phyloP scores from a whole-genome alignment of 2,888 invertebrate species.

The Tanytarsus gracilentus region DNA sequence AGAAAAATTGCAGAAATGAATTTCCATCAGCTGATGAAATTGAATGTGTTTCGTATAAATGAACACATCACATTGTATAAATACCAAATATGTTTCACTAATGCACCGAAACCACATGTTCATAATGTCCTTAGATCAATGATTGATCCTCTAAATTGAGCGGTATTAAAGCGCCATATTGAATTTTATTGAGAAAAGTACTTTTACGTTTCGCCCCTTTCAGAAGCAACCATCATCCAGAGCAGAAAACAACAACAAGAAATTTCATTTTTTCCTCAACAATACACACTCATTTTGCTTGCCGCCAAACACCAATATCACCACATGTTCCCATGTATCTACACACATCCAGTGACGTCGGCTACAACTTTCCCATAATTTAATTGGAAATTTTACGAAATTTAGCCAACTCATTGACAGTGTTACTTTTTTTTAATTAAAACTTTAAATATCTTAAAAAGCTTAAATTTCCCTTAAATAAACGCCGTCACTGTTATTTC shows the following conservation, averaged over 20 bases:
- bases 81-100: not conserved
- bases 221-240: conserved; percentile 20
- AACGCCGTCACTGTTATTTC: conserved; percentile 1
- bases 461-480: not conserved
- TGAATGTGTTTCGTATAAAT: conserved; percentile 19
- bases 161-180: conserved; percentile 25
- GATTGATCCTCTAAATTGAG: conserved; percentile 6
- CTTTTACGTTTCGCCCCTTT: conserved; percentile 25
- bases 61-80: not conserved
- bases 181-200: conserved; percentile 28
- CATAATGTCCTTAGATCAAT: not conserved
- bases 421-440: not conserved
- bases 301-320: conserved; percentile 22
- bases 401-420: not conserved
- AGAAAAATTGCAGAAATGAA: too few relatives aligned
- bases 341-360: conserved; percentile 3
- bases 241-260: conserved; percentile 23
- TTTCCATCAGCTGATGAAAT: conserved; percentile 23
- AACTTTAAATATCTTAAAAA: not conserved
- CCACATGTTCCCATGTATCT: not conserved
- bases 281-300: conserved; percentile 22
- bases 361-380: not conserved
- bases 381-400: not conserved
- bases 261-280: conserved; percentile 20
- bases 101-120: not conserved